Conservation (phyloP, 2,888 invertebrate genomes). For the Thereva unica region DNA sequence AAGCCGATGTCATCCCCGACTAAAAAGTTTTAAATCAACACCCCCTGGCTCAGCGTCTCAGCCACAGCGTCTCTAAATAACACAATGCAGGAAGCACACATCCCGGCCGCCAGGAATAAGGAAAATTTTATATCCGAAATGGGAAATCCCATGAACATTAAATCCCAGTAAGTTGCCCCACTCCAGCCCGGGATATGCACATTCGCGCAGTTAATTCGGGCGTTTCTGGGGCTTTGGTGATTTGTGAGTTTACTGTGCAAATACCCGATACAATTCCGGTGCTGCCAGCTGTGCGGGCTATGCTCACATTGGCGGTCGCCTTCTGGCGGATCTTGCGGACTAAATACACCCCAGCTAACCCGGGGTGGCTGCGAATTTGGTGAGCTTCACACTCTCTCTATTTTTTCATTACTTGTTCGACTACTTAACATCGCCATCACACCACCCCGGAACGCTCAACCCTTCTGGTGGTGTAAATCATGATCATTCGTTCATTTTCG, state of each 20-base stretch:
- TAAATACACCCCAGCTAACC: constrained; percentile 3
- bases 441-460: constrained; percentile 9
- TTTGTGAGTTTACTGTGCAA: constrained; percentile 30
- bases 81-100: too few species aligned
- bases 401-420: neutral
- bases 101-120: too few species aligned
- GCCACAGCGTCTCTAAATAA: too few species aligned
- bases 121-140: too few species aligned
- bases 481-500: constrained; percentile 31
- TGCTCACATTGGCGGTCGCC: neutral
- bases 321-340: constrained; percentile 1
- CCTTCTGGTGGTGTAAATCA: constrained; percentile 29
- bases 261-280: constrained; percentile 1
- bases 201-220: constrained; percentile 26
- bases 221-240: constrained; percentile 21
- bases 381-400: constrained; percentile 7
- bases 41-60: too few species aligned
- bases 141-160: too few species aligned
- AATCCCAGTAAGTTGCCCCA: too few species aligned
- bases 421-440: constrained; percentile 20
- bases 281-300: constrained; percentile 15
- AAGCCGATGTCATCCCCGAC: too few species aligned
- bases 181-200: too few species aligned
- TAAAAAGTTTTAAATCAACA: too few species aligned
- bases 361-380: constrained; percentile 6